Conservation (phyloP, 2,797 vertebrate genomes). For the Knipowitschia caucasica region DNA sequence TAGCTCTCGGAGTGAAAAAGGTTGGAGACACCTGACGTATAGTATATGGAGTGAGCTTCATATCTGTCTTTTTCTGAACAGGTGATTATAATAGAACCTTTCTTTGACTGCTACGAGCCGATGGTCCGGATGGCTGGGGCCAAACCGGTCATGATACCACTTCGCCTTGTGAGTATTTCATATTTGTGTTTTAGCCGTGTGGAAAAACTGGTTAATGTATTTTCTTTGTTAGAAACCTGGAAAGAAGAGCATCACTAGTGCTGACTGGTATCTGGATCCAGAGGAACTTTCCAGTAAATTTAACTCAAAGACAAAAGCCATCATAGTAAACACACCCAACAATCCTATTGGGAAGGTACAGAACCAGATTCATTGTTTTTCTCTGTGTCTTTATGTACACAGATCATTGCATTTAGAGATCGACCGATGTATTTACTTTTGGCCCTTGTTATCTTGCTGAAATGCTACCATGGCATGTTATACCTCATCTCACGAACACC, state of each 20-base stretch:
- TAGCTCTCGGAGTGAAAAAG: too few relatives aligned
- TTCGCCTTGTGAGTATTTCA: constrained; percentile 81
- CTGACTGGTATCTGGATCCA: constrained; percentile 86
- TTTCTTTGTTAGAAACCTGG: constrained; percentile 70
- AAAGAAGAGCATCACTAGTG: constrained; percentile 74
- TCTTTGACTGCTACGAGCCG: constrained; percentile 90
- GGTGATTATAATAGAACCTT: constrained; percentile 96
- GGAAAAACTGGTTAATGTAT: not conserved
- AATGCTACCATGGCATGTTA: too few relatives aligned
- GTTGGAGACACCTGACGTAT: too few relatives aligned
- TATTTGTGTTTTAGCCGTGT: not conserved
- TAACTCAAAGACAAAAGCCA: constrained; percentile 91
- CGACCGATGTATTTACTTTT: too few relatives aligned
- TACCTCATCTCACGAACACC: too few relatives aligned
- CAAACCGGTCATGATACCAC: constrained; percentile 85
- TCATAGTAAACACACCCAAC: constrained; percentile 93
- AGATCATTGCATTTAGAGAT: too few relatives aligned
- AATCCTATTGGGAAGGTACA: constrained; percentile 90
- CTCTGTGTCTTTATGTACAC: too few relatives aligned
- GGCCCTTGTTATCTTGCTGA: too few relatives aligned
- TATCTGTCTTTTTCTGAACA: constrained; percentile 61
- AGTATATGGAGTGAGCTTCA: too few relatives aligned
- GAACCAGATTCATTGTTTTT: too few relatives aligned
- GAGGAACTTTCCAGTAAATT: constrained; percentile 90
- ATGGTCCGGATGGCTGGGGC: constrained; percentile 94